Conservation (phyloP, 2,888 invertebrate genomes). For the Meta bourneti region DNA sequence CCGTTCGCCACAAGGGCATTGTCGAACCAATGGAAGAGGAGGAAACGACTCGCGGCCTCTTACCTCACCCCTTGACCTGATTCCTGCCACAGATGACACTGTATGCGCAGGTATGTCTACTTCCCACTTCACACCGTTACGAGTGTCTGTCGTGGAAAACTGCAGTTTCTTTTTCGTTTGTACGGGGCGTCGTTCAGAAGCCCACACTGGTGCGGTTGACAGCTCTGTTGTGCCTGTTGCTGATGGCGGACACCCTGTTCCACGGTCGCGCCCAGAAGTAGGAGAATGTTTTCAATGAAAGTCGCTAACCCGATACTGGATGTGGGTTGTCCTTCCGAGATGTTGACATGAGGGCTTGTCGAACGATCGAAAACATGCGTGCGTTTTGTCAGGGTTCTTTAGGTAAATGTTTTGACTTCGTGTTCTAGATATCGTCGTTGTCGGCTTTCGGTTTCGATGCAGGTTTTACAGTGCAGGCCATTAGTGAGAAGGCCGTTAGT, state of each 20-base stretch:
- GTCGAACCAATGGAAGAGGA: constrained; percentile 35
- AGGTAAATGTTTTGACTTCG: not conserved
- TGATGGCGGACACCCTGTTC: no score
- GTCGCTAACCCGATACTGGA: not conserved
- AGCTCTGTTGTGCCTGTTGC: no score
- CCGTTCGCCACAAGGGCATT: constrained; percentile 48
- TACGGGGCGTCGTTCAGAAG: not conserved
- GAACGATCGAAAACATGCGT: not conserved
- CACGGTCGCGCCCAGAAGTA: no score
- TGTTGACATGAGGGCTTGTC: not conserved
- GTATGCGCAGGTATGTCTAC: constrained; percentile 41
- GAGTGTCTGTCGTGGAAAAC: not conserved
- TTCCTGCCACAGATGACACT: constrained; percentile 49
- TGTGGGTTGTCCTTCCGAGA: not conserved
- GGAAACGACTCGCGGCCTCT: constrained; percentile 32
- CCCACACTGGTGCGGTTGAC: not conserved
- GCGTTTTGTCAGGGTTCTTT: not conserved
- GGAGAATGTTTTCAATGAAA: not conserved
- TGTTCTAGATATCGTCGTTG: no score
- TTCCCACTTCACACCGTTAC: constrained; percentile 51
- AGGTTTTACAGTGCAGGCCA: no score
- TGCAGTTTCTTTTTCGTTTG: not conserved
- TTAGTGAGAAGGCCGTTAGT: no score
- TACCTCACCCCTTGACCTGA: constrained; percentile 72
- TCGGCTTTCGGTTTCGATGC: no score